Conservation (phyloP, 2,113 vertebrate genomes). For the Gavia stellata region DNA sequence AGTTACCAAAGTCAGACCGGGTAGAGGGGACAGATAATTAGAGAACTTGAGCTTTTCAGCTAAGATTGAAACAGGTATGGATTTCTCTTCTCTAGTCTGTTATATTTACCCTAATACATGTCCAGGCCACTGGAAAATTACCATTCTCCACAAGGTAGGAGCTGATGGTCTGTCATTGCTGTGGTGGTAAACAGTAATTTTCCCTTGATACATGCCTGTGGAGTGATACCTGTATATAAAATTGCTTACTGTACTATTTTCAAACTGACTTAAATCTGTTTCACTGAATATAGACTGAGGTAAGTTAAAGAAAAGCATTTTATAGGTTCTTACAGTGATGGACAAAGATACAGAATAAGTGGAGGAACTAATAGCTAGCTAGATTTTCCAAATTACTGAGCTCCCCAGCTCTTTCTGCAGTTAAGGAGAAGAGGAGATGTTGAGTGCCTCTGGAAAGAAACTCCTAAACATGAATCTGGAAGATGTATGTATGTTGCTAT, state of each 20-base stretch:
- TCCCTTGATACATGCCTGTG: not conserved
- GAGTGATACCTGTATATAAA: not conserved
- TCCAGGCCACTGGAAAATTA: not conserved
- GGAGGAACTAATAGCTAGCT: not conserved
- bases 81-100: not conserved
- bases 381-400: not conserved
- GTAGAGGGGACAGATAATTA: not conserved
- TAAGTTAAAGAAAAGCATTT: not conserved
- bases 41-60: not conserved
- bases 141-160: not conserved
- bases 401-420: not conserved
- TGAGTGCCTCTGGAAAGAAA: not conserved
- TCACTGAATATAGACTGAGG: not conserved
- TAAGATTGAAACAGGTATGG: not conserved
- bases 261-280: not conserved
- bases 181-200: not conserved
- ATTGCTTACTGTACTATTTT: not conserved
- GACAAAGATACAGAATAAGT: not conserved
- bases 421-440: not conserved
- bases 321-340: not conserved
- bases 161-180: not conserved
- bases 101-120: not conserved
- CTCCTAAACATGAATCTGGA: not conserved
- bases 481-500: not conserved
- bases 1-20: not conserved